Evolutionary conservation across 2,888 invertebrate genomes (phyloP), one percentile per base, ranked within the genome.

Genomic region (Platerodrilus igneus): DNA sequence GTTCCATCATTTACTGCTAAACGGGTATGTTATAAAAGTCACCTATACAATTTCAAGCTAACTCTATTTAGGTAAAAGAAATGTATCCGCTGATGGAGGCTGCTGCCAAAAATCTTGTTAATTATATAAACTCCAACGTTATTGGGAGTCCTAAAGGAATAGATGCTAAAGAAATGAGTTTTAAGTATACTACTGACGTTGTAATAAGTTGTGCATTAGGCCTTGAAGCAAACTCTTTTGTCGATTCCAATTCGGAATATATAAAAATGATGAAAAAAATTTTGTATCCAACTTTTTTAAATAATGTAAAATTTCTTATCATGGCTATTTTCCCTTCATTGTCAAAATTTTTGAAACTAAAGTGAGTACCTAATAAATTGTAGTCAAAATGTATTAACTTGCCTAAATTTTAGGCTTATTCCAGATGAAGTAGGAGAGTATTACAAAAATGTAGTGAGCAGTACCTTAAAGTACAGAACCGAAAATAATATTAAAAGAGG

Each of bases 181-280:
- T 44, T 2, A 52, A 55, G 41, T 59, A 50, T 29, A 60, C 62
- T 2, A 44, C 65, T 0, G 71, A 73, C 39, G 65, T 68, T 25
- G 68, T 73, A 0, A 66, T 68, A 1, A 66, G 64, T 37, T 70
- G 68, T 27, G 71, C 70, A n/a, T 59, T 71, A 37, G 73, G 72
- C 0, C 36, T 71, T 0, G 63, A 70, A 4, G 69, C 69, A 0
- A 58, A 63, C 14, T 66, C 66, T 33, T 70, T 73, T 13, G 53
- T 53, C 9, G 48, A 53, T 36, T 32, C 47, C 0, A 50, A 57
- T 28, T 41, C 55, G 1, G 53, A 60, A 33, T 59, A 62, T 43
- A 47, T 50, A 47, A 29, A 52, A 37, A 32, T 60, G 7, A 57
- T 52, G 17, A 34, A 49, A 26, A 42, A 50, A 29, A 45, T 57